These are phyloP conservation scores for Xestia xanthographa DNA, from an alignment of 2,888 invertebrate species.

Conservation along the genomic window DNA sequence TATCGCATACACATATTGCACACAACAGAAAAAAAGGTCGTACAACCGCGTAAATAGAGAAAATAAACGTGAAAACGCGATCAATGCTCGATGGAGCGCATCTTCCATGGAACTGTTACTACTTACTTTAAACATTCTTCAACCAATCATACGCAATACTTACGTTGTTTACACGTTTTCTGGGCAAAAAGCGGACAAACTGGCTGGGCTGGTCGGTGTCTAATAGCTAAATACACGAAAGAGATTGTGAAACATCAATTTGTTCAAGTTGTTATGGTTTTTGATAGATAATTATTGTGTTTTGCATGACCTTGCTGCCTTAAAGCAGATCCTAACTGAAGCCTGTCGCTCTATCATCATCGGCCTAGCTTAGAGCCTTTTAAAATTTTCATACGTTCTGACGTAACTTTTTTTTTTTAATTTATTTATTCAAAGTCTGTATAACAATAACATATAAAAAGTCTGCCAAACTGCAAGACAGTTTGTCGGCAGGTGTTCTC, in stretches of 20 bases:
- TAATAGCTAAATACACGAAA: neutral
- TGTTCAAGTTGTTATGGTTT: neutral
- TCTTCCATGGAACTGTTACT: slow-evolving; percentile 53
- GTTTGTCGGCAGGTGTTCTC: no score
- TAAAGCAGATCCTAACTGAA: neutral
- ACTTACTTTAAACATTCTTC: slow-evolving; percentile 62
- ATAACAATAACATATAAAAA: no score
- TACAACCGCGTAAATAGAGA: slow-evolving; percentile 43
- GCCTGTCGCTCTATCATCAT: neutral
- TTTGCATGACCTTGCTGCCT: neutral
- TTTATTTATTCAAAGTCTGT: no score
- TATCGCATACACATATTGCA: neutral
- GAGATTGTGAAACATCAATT: slow-evolving; percentile 26
- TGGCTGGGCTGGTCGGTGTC: neutral
- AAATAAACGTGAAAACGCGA: slow-evolving; percentile 46
- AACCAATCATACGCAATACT: slow-evolving; percentile 42
- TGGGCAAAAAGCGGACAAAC: slow-evolving; percentile 25
- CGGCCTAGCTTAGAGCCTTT: no score
- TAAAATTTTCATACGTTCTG: no score
- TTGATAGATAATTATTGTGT: neutral
- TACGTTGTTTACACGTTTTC: slow-evolving; percentile 40
- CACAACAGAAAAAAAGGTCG: neutral
- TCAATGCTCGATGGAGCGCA: slow-evolving; percentile 38
- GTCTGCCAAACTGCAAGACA: no score
- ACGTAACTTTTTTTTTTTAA: no score